Percentiles rank a stretch among this genome's conserved stretches.
phyloP scores from a whole-genome alignment of 2,797 vertebrate genomes.

The Diglossa cyanea region DNA sequence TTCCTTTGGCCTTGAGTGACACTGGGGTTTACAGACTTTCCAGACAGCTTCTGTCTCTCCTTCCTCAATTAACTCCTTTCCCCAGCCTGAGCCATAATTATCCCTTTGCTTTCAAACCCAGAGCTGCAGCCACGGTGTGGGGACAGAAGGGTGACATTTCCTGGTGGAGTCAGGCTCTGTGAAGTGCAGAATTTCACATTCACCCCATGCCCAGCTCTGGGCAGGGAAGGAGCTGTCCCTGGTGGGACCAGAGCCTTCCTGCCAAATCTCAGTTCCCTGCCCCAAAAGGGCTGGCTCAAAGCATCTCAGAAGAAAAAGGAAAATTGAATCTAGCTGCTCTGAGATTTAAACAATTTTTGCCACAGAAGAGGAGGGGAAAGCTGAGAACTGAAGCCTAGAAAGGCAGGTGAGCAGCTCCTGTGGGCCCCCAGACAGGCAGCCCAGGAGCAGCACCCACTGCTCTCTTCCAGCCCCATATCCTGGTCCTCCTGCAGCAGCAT shows the following conservation, averaged over 20 bases:
- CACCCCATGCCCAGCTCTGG: not conserved
- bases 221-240: not conserved
- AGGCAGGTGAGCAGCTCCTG: not conserved
- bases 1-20: not conserved
- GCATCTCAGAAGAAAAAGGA: not conserved
- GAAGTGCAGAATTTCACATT: not conserved
- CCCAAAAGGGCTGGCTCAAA: not conserved
- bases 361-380: not conserved
- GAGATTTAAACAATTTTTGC: not conserved
- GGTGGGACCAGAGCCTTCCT: not conserved
- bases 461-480: not conserved
- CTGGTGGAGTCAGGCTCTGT: not conserved
- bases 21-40: not conserved
- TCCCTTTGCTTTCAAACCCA: not conserved
- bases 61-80: not conserved
- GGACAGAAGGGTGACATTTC: not conserved
- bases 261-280: not conserved
- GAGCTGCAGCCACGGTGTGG: not conserved
- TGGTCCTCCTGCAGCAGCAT: not conserved
- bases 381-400: not conserved
- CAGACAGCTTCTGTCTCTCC: not conserved
- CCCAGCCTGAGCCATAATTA: not conserved
- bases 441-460: accelerated
- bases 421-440: not conserved
- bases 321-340: not conserved